These are phyloP conservation scores for Chionoecetes opilio DNA, from an alignment of 1,140 invertebrate species.

Conservation along the genomic window DNA sequence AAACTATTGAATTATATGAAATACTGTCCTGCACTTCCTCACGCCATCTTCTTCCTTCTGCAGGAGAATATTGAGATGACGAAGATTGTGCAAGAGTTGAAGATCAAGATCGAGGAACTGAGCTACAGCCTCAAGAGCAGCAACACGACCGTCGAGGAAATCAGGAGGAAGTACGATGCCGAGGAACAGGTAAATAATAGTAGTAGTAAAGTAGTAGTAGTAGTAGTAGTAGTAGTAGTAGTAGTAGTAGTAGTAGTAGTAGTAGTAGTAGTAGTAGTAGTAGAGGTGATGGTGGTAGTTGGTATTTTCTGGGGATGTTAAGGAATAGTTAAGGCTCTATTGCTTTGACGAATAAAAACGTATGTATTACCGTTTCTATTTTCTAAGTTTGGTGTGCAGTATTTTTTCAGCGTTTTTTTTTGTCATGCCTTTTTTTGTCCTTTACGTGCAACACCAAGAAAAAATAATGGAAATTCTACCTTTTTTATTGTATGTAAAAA, in stretches of 20 bases:
- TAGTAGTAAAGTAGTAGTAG: not conserved
- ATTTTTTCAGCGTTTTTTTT: too few species aligned
- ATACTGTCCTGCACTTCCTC: conserved; percentile 43
- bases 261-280: not conserved
- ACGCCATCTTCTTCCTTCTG: conserved; percentile 58
- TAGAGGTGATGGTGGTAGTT: too few species aligned
- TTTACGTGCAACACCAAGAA: too few species aligned
- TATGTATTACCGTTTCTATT: too few species aligned
- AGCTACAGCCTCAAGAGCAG: conserved; percentile 95
- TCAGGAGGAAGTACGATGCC: conserved; percentile 96
- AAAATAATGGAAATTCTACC: too few species aligned
- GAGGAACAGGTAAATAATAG: conserved; percentile 90
- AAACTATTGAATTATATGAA: too few species aligned
- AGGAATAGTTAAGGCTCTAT: too few species aligned
- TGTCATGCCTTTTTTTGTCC: too few species aligned
- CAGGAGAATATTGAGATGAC: conserved; percentile 96
- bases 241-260: conserved; percentile 68
- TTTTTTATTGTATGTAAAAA: too few species aligned
- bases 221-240: not conserved
- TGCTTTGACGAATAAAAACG: too few species aligned
- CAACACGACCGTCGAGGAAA: conserved; percentile 95
- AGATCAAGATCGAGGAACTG: conserved; percentile 96
- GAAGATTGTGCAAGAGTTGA: conserved; percentile 97
- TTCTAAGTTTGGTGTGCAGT: too few species aligned
- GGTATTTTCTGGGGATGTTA: too few species aligned